Base-by-base conservation (phyloP, 35 echinoderm and acorn worm species). In the Ophiothrix spiculata region DNA sequence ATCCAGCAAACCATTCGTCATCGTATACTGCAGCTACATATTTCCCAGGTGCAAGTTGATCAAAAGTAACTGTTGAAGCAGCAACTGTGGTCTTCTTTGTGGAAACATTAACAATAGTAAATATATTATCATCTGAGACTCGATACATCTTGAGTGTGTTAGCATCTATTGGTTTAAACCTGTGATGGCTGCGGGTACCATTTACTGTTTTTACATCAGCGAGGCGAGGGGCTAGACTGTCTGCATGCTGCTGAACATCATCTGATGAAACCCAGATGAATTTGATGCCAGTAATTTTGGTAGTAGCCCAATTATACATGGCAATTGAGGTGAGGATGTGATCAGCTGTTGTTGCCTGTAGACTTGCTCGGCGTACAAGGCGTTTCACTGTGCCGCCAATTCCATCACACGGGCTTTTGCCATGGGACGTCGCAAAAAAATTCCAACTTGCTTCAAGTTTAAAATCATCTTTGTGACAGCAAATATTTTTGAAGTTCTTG, bases 341-440 rank as follows among this genome's bases (percentile, higher is more conserved):
- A 49, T 49, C 19, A 19, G 6, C 42, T 49, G 42, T 10, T 6
- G 19, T 19, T 49, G 42, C 42, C 42, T 79, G 38, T 0, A 79
- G 75, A 36, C 75, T 87, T 13, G 39, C 85, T 87, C 54, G 78
- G 0, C 35, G 35, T 19, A 78, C 38, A 2, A 56, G 32, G 10
- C 45, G 25, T 39, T 86, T 86, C n/a, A 86, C 74, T 31, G 75
- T 86, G 17, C 73, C 75, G 28, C 84, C 84, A n/a, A 86, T 76
- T 39, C 84, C 75, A 77, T 86, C 84, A 86, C 84, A 86, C 4
- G 75, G 33, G 23, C 39, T 49, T 37, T 86, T 86, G 4, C 84
- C 84, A 78, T 86, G 84, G 17, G 31, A 36, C 29, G 69, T 86
- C 12, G 69, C 84, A 77, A 77, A 86, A 37, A 86, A 86, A 74